Conservation (phyloP, 2,888 invertebrate species). For the Timandra comae region DNA sequence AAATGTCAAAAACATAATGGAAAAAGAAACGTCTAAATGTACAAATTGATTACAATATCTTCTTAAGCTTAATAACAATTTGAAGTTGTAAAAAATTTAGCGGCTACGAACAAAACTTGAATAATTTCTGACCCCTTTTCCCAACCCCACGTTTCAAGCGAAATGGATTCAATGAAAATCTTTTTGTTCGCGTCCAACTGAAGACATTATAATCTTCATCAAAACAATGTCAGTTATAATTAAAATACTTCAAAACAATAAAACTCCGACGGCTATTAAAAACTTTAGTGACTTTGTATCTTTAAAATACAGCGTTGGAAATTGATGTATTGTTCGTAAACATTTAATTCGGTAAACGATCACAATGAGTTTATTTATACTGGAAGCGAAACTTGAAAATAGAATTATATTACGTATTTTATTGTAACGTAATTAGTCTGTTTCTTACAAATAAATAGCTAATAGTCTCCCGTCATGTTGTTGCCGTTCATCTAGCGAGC, state of each 20-base stretch:
- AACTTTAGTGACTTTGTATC: constrained; percentile 3
- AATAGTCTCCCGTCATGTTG: no score
- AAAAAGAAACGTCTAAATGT: constrained; percentile 9
- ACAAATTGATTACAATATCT: constrained; percentile 15
- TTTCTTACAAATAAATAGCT: no score
- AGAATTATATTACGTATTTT: no score
- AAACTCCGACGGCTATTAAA: constrained; percentile 20
- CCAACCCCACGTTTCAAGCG: constrained; percentile 33
- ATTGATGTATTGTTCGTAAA: no score
- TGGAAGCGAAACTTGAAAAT: no score
- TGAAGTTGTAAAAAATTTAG: constrained; percentile 42
- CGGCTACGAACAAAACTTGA: constrained; percentile 32
- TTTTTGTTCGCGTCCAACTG: constrained; percentile 51
- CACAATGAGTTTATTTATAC: no score
- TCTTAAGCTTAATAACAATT: constrained; percentile 25
- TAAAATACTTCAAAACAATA: constrained; percentile 54
- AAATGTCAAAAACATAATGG: constrained; percentile 8
- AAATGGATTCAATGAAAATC: constrained; percentile 44
- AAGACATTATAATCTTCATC: constrained; percentile 51
- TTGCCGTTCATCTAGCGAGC: no score
- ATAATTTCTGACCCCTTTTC: constrained; percentile 40
- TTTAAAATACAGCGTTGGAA: no score
- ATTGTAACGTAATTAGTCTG: no score
- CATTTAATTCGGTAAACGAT: no score
- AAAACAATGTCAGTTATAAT: constrained; percentile 60